Evolutionary conservation across 2,113 vertebrate species (phyloP).

Genomic region (Lampris incognitus): DNA sequence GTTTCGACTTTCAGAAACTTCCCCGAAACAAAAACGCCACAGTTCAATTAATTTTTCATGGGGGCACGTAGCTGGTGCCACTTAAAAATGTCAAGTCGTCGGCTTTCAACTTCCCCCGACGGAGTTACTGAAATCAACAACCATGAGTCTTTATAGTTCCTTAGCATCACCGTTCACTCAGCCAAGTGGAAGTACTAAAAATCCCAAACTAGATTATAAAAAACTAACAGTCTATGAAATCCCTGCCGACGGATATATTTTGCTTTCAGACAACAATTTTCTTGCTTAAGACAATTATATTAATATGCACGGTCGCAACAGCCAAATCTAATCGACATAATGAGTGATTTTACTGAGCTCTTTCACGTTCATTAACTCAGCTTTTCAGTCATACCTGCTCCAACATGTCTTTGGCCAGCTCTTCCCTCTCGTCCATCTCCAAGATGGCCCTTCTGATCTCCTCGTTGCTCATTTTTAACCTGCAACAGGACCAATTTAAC

Average conservation of each 20-base stretch:
- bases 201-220: no score
- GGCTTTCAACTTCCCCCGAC: not conserved
- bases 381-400: conserved; percentile 86
- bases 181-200: no score
- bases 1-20: not conserved
- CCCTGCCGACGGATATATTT: no score
- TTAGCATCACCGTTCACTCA: no score
- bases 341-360: not conserved
- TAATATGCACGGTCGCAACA: not conserved
- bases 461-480: conserved; percentile 95
- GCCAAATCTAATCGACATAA: not conserved
- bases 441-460: conserved; percentile 94
- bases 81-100: not conserved
- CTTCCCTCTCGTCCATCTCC: conserved; percentile 97
- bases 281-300: not conserved
- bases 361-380: not conserved
- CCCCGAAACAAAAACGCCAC: no score
- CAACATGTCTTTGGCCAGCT: conserved; percentile 97
- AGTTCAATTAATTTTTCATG: no score
- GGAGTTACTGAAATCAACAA: not conserved
- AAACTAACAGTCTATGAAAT: no score
- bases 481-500: conserved; percentile 57
- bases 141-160: no score
- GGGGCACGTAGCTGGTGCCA: no score
- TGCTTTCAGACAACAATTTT: not conserved